These are phyloP conservation scores for Labeo catla DNA, from an alignment of 2,113 vertebrate species.

Conservation along the genomic window DNA sequence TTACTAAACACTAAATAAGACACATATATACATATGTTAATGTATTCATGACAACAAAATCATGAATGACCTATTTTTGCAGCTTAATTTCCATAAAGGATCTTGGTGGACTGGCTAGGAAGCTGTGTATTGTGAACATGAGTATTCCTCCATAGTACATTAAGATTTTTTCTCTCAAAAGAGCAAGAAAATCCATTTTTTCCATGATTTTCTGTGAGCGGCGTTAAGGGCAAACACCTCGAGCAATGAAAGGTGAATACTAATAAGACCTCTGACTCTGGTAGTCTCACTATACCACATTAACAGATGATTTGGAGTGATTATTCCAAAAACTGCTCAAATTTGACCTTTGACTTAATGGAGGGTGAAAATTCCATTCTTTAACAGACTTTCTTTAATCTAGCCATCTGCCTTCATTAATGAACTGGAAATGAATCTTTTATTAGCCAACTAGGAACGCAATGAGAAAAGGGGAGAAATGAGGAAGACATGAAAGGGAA, in stretches of 20 bases:
- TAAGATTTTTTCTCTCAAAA: background rate
- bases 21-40: background rate
- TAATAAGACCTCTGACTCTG: background rate
- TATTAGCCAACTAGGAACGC: conserved; percentile 13
- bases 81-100: background rate
- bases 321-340: conserved; percentile 9
- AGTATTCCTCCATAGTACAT: background rate
- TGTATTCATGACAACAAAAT: background rate
- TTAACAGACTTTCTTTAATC: conserved; percentile 19
- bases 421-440: conserved; percentile 25
- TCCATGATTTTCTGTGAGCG: background rate
- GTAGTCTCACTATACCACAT: background rate
- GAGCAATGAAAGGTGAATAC: background rate
- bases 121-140: background rate
- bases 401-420: conserved; percentile 8
- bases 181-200: background rate
- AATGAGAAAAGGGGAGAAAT: conserved; percentile 10
- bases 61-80: background rate
- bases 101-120: background rate
- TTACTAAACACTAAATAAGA: background rate
- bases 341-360: background rate
- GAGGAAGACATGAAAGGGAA: conserved; percentile 27
- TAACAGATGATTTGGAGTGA: background rate
- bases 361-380: background rate
- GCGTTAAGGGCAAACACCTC: background rate